phyloP scores from a whole-genome alignment of 2,113 vertebrate species.

The Collichthys lucidus region DNA sequence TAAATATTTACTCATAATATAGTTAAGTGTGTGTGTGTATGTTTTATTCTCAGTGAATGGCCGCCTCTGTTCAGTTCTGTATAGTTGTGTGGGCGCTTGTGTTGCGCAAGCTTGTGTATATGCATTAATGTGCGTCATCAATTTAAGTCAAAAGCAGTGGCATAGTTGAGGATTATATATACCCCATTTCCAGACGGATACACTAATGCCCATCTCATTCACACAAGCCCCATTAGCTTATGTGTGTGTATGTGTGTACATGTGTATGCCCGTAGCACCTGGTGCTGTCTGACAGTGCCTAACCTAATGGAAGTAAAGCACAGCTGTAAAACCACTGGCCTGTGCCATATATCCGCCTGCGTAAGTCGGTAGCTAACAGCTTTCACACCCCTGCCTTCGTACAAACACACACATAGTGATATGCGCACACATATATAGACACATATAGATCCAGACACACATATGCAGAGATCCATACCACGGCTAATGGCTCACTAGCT shows the following conservation, averaged over 20 bases:
- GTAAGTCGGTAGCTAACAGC: constrained; percentile 62
- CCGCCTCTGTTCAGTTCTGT: constrained; percentile 41
- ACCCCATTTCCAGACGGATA: constrained; percentile 64
- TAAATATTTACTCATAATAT: constrained; percentile 58
- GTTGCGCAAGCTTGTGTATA: constrained; percentile 31
- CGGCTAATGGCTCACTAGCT: constrained; percentile 69
- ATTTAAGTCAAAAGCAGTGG: constrained; percentile 69
- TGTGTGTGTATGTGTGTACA: constrained; percentile 37
- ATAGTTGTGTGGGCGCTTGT: constrained; percentile 36
- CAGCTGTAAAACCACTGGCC: constrained; percentile 80
- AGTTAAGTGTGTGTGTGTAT: constrained; percentile 24
- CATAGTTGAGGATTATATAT: constrained; percentile 71
- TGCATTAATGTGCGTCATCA: constrained; percentile 67
- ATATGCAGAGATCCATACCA: constrained; percentile 42
- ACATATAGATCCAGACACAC: constrained; percentile 47
- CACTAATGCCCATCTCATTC: constrained; percentile 68
- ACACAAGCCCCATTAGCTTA: constrained; percentile 69
- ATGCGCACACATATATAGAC: constrained; percentile 43
- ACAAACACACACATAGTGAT: constrained; percentile 47
- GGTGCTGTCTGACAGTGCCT: constrained; percentile 70
- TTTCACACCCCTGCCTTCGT: constrained; percentile 45
- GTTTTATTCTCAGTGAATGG: constrained; percentile 43
- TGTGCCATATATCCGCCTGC: constrained; percentile 71
- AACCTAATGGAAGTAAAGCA: constrained; percentile 80
- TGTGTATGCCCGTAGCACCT: constrained; percentile 65